A percentile compares a stretch with the other conserved stretches of the same genome.
Evolutionary conservation across 2,888 invertebrate genomes (phyloP).

Genomic region (Ectemnius cavifrons): DNA sequence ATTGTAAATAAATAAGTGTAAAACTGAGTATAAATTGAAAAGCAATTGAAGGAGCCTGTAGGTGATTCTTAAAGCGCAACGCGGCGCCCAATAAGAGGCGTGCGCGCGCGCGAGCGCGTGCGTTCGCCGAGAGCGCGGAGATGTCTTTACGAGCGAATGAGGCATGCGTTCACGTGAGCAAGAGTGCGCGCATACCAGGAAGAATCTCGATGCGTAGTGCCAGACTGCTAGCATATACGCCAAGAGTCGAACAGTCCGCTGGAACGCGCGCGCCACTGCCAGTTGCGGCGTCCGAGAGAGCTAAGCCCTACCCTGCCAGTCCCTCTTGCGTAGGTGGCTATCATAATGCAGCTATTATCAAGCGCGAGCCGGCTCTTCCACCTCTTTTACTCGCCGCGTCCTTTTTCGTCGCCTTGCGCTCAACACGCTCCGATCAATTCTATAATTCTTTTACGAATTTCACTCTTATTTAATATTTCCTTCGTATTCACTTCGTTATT

Average conservation of each 20-base stretch:
- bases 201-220: constrained; percentile 57
- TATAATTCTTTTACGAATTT: no score
- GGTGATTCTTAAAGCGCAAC: neutral
- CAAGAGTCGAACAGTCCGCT: no score
- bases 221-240: no score
- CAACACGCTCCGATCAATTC: no score
- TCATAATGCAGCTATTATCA: constrained; percentile 27
- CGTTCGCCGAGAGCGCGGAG: constrained; percentile 15
- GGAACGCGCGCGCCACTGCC: no score
- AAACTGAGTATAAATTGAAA: no score
- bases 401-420: constrained; percentile 1
- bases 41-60: neutral
- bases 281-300: no score
- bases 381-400: neutral
- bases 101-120: neutral
- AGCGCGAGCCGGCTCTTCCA: neutral
- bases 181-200: constrained; percentile 59
- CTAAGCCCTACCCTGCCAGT: no score
- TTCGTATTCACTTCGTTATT: no score
- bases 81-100: constrained; percentile 9
- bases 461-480: no score
- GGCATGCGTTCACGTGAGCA: constrained; percentile 59
- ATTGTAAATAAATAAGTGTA: no score
- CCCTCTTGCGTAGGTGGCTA: constrained; percentile 34
- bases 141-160: constrained; percentile 58